These are phyloP conservation scores for Achatina immaculata DNA, from an alignment of 1,140 invertebrate genomes.

Conservation along the genomic window DNA sequence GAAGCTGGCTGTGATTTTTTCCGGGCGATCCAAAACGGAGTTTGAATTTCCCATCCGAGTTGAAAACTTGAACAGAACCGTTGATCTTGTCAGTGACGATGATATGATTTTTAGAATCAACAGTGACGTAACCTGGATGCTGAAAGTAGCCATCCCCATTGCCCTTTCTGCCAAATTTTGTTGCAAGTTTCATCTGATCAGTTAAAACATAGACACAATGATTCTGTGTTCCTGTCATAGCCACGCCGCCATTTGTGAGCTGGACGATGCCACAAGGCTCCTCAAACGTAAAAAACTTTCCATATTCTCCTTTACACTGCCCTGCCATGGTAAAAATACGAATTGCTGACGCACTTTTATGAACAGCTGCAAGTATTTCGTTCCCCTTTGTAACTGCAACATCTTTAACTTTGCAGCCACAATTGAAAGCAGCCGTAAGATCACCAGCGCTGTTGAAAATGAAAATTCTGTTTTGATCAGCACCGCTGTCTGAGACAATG, in stretches of 20 bases:
- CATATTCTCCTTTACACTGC: slow-evolving; percentile 51
- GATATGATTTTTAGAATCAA: slow-evolving; percentile 61
- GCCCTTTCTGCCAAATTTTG: slow-evolving; percentile 95
- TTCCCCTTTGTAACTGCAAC: slow-evolving; percentile 56
- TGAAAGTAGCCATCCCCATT: slow-evolving; percentile 80
- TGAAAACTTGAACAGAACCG: slow-evolving; percentile 64
- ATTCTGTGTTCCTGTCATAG: slow-evolving; percentile 79
- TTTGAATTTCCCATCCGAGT: slow-evolving; percentile 61
- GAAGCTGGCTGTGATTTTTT: slow-evolving; percentile 77
- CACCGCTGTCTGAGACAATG: slow-evolving; percentile 57
- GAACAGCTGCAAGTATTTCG: slow-evolving; percentile 58
- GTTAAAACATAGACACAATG: slow-evolving; percentile 96
- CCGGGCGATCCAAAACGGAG: slow-evolving; percentile 57
- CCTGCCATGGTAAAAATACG: slow-evolving; percentile 58
- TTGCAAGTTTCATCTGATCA: slow-evolving; percentile 96
- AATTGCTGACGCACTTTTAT: slow-evolving; percentile 55
- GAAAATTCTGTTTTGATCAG: slow-evolving; percentile 58
- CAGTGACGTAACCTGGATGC: slow-evolving; percentile 55
- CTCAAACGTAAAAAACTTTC: slow-evolving; percentile 61
- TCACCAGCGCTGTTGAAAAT: slow-evolving; percentile 57
- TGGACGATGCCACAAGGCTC: slow-evolving; percentile 61
- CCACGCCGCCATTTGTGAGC: slow-evolving; percentile 51
- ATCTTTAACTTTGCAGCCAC: slow-evolving; percentile 58
- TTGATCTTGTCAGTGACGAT: slow-evolving; percentile 64
- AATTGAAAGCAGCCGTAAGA: slow-evolving; percentile 50